Base-by-base conservation (phyloP, 1,140 invertebrate species). In the Sycophaga agraensis region DNA sequence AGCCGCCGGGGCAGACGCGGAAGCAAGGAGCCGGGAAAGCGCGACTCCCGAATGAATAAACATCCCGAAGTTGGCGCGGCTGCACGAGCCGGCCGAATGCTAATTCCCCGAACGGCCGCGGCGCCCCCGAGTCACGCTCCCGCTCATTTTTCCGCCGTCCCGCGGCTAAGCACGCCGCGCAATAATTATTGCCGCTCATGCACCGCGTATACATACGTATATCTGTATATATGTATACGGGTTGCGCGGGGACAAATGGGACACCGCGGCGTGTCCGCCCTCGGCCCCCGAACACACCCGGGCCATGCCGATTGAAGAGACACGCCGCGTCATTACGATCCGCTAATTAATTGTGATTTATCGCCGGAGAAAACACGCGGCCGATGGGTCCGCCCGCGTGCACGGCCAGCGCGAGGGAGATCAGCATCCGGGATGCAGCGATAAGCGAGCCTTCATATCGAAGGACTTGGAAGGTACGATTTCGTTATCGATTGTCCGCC, bases 321-420 rank as follows among this genome's bases (percentile, higher is more conserved):
- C 63, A 51, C 48, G 49, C 26, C 49, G 49, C 74, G 75, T 78
- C 76, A 80, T 80, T 79, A 79, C 77, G 75, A 72, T 72, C 70
- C 66, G 73, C 74, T 79, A 80, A 80, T 80, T 80, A 80, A 80
- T 78, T 79, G 77, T 80, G 78, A 80, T 80, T 80, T 80, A 80
- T 79, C 72, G 75, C 70, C 73, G 70, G 73, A 75, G 76, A 77
- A 79, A 59, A 59, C 45, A 50, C 63, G 26, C 31, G 26, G n/a
- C 43, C 34, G 21, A 34, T 34, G 54, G 14, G 35, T 43, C 31
- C 39, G 40, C 16, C n/a, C 46, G 28, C 39, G 21, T 2, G 16
- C 7, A 7, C 34, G 2, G 39, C 11, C 6, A 2, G 11, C 2
- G 7, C 12, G 16, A 24, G 39, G 26, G n/a, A n/a, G 50, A 16